Percentiles rank a stretch among this genome's conserved stretches.
phyloP scores from a whole-genome alignment of 1,140 invertebrate genomes.

The Proales similis region DNA sequence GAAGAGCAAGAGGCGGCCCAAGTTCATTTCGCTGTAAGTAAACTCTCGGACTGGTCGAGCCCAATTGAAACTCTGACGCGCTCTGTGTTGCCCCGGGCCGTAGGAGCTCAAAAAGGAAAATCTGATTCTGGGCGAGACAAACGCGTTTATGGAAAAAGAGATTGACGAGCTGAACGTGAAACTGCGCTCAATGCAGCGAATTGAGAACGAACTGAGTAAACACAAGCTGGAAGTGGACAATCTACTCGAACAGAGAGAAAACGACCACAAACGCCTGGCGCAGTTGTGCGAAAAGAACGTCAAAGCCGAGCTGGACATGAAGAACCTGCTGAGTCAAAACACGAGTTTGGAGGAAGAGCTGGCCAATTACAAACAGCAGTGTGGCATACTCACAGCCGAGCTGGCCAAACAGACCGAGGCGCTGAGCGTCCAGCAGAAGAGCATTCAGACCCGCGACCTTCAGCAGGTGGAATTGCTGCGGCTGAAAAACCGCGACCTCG shows the following conservation, averaged over 20 bases:
- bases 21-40: not conserved
- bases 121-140: constrained; percentile 28
- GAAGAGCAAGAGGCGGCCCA: constrained; percentile 4
- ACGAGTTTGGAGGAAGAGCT: constrained; percentile 13
- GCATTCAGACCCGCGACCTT: too few species aligned
- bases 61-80: too few species aligned
- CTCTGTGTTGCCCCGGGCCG: too few species aligned
- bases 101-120: constrained; percentile 32
- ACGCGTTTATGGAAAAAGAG: constrained; percentile 31
- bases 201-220: constrained; percentile 25
- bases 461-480: too few species aligned
- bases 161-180: constrained; percentile 18
- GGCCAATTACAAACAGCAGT: constrained; percentile 2
- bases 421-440: too few species aligned
- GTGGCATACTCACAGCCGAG: not conserved
- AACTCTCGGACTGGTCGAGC: too few species aligned
- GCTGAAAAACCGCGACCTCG: constrained; percentile 12
- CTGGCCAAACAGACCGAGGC: not conserved
- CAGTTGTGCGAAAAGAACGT: constrained; percentile 35
- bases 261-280: constrained; percentile 21
- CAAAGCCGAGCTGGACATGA: constrained; percentile 35
- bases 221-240: constrained; percentile 32
- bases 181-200: constrained; percentile 10
- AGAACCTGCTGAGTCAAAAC: constrained; percentile 33
- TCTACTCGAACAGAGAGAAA: constrained; percentile 2